Percentiles rank a stretch among this genome's conserved stretches.
phyloP scores from a whole-genome alignment of 2,888 invertebrate genomes.

The Nomada fucata region DNA sequence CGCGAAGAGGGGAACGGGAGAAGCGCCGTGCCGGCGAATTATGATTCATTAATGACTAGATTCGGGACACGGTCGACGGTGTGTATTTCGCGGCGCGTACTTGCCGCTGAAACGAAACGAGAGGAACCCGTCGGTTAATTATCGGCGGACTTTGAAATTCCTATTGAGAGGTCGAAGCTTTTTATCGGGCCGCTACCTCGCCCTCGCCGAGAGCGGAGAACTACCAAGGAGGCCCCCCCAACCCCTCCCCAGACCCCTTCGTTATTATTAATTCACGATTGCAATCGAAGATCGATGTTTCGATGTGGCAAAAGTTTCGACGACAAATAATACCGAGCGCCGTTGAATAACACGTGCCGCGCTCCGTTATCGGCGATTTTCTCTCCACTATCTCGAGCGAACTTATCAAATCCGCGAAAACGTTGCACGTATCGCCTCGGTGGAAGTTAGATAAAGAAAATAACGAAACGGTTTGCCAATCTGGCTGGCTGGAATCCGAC shows the following conservation, averaged over 20 bases:
- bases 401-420: slow-evolving; percentile 58
- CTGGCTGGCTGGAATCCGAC: background rate
- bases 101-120: slow-evolving; percentile 18
- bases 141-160: slow-evolving; percentile 58
- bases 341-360: slow-evolving; percentile 26
- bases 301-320: background rate
- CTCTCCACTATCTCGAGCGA: slow-evolving; percentile 58
- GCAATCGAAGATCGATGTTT: slow-evolving; percentile 15
- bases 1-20: background rate
- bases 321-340: slow-evolving; percentile 32
- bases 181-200: slow-evolving; percentile 38
- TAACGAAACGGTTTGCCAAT: slow-evolving; percentile 2
- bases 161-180: slow-evolving; percentile 54
- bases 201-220: slow-evolving; percentile 22
- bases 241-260: background rate
- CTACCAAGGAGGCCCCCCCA: slow-evolving; percentile 37
- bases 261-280: slow-evolving; percentile 51
- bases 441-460: slow-evolving; percentile 45
- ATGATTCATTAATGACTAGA: slow-evolving; percentile 60
- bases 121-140: slow-evolving; percentile 46
- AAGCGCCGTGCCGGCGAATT: slow-evolving; percentile 51
- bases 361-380: slow-evolving; percentile 33
- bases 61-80: slow-evolving; percentile 56
- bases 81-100: slow-evolving; percentile 46
- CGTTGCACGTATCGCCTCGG: slow-evolving; percentile 52